Percentiles rank a stretch among this genome's conserved stretches.
phyloP scores from a whole-genome alignment of 2,888 invertebrate species.

The Gasteruption jaculator region DNA sequence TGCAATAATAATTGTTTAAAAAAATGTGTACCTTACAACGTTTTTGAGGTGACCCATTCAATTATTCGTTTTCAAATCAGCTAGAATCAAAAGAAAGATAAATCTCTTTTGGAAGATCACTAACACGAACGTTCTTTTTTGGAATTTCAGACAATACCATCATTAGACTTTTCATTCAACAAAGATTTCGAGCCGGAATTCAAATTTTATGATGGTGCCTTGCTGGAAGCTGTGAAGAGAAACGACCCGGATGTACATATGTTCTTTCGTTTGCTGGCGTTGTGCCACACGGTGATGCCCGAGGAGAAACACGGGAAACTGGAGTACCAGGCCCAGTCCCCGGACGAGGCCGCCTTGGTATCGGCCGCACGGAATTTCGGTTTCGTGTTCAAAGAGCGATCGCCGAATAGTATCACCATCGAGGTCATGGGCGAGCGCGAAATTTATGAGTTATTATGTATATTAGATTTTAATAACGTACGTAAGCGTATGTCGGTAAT shows the following conservation, averaged over 20 bases:
- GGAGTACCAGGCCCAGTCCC: slow-evolving; percentile 93
- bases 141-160: slow-evolving; percentile 74
- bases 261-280: slow-evolving; percentile 88
- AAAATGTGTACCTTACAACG: no score
- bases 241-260: slow-evolving; percentile 73
- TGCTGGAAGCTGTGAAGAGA: slow-evolving; percentile 77
- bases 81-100: no score
- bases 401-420: slow-evolving; percentile 89
- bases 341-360: slow-evolving; percentile 95
- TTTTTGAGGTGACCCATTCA: no score
- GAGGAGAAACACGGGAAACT: slow-evolving; percentile 79
- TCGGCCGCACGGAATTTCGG: slow-evolving; percentile 98
- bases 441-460: slow-evolving; percentile 93
- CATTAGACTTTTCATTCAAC: slow-evolving; percentile 93
- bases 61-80: no score
- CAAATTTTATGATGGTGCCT: slow-evolving; percentile 84
- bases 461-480: slow-evolving; percentile 98
- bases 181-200: slow-evolving; percentile 88
- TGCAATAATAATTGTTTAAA: no score
- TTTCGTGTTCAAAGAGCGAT: slow-evolving; percentile 92
- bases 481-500: slow-evolving; percentile 99
- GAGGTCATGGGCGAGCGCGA: slow-evolving; percentile 78
- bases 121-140: no score
- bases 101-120: no score
- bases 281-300: slow-evolving; percentile 99